Evolutionary conservation across 2,113 vertebrate species (phyloP), one percentile per base, ranked within the genome.

Genomic region (Reinhardtius hippoglossoides): DNA sequence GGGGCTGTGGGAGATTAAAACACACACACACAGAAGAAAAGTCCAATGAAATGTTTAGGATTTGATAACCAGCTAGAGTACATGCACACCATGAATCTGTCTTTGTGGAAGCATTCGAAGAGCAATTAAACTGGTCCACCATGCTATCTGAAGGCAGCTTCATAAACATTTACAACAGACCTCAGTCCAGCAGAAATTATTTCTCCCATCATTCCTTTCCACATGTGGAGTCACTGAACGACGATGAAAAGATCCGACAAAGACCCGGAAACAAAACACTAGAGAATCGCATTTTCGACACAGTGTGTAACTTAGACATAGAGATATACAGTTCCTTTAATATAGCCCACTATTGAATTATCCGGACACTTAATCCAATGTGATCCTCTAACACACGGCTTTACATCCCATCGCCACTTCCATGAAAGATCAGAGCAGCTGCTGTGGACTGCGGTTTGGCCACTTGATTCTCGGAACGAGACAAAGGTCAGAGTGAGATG

Each of bases 341-440:
- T 64, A 40, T 46, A 56, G 56, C 42, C 26, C 75, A 56, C 69
- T 60, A 61, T 69, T 55, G 24, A 56, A 83, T 85, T 61, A 72
- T 77, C 62, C 40, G 52, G 54, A 79, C 60, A 64, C 35, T 59
- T 65, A 40, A 68, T 80, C 54, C 64, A 81, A 60, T 56, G 74
- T 72, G 85, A 76, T 77, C 61, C 57, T 63, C 54, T 20, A 67
- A 74, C 80, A 79, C 76, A 64, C 26, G 14, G 44, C 74, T 50
- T 76, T 67, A 48, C 81, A 57, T 69, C 54, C 42, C 64, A 85
- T 84, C 81, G 54, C 78, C 81, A 88, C 88, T 91, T 92, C 89
- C 90, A 81, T 92, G 91, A 92, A 92, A 89, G 91, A 91, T 90
- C 90, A 85, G 80, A 89, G 85, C 91, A 92, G 91, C 92, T 92